phyloP scores from a whole-genome alignment of 2,888 invertebrate genomes.

The Norana najaformis region DNA sequence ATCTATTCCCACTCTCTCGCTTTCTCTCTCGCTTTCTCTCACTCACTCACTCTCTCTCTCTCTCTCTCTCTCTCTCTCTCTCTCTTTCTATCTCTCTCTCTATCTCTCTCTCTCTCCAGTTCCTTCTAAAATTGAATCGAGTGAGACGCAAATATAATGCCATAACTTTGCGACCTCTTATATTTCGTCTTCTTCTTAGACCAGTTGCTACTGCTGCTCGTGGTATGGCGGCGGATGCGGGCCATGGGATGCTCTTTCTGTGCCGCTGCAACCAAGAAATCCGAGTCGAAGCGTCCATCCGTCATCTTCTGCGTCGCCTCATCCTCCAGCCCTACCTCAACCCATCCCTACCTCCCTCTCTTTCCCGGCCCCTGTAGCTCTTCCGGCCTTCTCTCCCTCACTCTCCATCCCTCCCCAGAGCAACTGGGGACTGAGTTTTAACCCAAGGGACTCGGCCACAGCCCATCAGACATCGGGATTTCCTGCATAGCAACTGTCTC shows the following conservation, averaged over 20 bases:
- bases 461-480: slow-evolving; percentile 17
- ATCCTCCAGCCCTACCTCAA: background rate
- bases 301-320: background rate
- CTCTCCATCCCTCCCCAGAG: background rate
- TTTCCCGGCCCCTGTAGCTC: background rate
- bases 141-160: background rate
- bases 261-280: slow-evolving; percentile 10
- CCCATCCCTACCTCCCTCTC: background rate
- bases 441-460: background rate
- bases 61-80: background rate
- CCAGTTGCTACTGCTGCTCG: background rate
- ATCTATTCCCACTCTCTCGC: background rate
- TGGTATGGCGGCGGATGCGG: background rate
- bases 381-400: background rate
- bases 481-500: slow-evolving; percentile 20
- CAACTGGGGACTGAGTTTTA: background rate
- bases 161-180: background rate
- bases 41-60: background rate
- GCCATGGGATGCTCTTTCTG: background rate
- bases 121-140: background rate
- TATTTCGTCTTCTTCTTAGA: background rate
- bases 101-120: background rate
- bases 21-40: background rate
- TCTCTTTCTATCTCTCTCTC: background rate
- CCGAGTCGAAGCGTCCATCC: background rate